phyloP scores from a whole-genome alignment of 2,888 invertebrate species.

The Abscondita cerata region DNA sequence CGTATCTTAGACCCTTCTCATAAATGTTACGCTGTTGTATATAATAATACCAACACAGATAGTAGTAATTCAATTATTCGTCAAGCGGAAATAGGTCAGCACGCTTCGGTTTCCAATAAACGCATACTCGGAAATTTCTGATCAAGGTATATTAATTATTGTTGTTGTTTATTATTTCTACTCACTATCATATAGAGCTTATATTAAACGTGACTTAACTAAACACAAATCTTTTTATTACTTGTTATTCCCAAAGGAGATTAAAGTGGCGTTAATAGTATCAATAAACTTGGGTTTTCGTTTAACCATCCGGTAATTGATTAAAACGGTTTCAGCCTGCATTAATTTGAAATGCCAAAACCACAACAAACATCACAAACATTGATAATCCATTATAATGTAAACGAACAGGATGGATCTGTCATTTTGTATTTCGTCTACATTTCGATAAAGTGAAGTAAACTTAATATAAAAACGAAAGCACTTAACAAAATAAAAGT shows the following conservation, averaged over 20 bases:
- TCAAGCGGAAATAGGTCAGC: constrained; percentile 25
- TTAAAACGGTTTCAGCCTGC: constrained; percentile 10
- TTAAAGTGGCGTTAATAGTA: not conserved
- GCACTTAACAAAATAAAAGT: no score
- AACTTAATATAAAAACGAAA: no score
- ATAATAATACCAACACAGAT: constrained; percentile 20
- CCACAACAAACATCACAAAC: not conserved
- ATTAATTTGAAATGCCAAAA: constrained; percentile 1
- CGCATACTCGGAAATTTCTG: not conserved
- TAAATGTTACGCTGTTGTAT: constrained; percentile 12
- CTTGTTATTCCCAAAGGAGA: not conserved
- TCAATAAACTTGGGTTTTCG: constrained; percentile 18
- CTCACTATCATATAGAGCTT: not conserved
- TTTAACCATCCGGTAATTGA: constrained; percentile 16
- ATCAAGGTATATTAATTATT: not conserved
- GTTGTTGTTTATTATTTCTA: not conserved
- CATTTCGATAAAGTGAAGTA: no score
- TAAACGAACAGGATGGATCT: not conserved
- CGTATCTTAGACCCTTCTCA: not conserved
- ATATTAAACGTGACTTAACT: not conserved
- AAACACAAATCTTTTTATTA: not conserved
- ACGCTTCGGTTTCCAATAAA: constrained; percentile 19
- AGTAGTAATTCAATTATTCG: constrained; percentile 23
- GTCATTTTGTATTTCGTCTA: not conserved
- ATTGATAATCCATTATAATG: not conserved